Conservation (phyloP, 2,113 vertebrate genomes). For the Gnathonemus echidnorhynchus region DNA sequence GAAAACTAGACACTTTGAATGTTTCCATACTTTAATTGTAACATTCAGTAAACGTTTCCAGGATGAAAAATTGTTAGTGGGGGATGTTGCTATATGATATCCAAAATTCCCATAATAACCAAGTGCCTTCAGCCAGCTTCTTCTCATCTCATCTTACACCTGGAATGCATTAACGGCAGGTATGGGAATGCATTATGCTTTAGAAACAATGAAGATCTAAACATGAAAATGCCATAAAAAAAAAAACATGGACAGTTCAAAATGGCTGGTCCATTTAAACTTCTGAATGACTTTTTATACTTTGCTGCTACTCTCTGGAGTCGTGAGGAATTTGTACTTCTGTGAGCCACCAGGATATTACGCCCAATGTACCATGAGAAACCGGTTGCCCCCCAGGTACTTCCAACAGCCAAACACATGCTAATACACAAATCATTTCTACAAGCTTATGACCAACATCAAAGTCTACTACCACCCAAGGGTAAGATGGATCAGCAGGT, state of each 20-base stretch:
- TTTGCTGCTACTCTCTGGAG: neutral
- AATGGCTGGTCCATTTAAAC: neutral
- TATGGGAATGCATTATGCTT: neutral
- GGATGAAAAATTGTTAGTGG: neutral
- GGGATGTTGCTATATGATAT: neutral
- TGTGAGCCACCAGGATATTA: neutral
- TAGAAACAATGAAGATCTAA: neutral
- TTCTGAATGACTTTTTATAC: neutral
- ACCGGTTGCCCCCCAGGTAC: neutral
- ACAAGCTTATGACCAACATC: neutral
- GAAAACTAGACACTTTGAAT: neutral
- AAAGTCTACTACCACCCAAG: neutral
- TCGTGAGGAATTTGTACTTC: neutral
- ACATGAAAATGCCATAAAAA: neutral
- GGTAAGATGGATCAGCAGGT: neutral
- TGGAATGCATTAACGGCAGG: neutral
- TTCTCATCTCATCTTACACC: neutral
- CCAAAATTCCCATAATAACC: neutral
- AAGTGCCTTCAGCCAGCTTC: neutral
- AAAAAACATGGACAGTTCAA: neutral
- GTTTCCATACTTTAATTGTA: neutral
- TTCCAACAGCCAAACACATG: neutral
- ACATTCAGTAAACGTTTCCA: neutral
- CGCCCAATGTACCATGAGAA: neutral
- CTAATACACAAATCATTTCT: neutral